Conservation (phyloP, 2,888 invertebrate genomes). For the Therioaphis trifolii region DNA sequence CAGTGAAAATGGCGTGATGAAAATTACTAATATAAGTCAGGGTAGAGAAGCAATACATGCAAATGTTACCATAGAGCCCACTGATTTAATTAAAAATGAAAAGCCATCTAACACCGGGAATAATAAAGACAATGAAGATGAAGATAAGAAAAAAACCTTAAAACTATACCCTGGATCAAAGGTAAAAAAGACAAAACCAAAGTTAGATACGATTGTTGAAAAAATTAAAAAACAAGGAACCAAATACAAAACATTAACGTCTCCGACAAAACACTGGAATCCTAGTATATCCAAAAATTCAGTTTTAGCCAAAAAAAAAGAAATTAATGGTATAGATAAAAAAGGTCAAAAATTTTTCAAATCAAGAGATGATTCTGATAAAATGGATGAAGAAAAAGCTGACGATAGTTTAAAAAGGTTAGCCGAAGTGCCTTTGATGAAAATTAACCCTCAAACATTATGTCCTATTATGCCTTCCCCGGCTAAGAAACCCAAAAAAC, state of each 20-base stretch:
- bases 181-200: constrained; percentile 47
- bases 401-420: constrained; percentile 47
- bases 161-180: constrained; percentile 52
- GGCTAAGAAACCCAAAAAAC: constrained; percentile 55
- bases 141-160: constrained; percentile 39
- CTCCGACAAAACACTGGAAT: constrained; percentile 75
- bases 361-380: constrained; percentile 40
- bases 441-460: constrained; percentile 74
- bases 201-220: constrained; percentile 56
- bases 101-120: constrained; percentile 3
- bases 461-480: constrained; percentile 69
- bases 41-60: constrained; percentile 47
- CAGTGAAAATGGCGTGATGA: constrained; percentile 76
- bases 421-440: constrained; percentile 67
- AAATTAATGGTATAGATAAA: constrained; percentile 46
- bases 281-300: constrained; percentile 71
- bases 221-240: constrained; percentile 56
- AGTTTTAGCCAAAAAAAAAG: constrained; percentile 67
- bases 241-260: constrained; percentile 73
- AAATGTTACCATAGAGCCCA: constrained; percentile 53
- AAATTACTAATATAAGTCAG: constrained; percentile 70
- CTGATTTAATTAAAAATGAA: constrained; percentile 22
- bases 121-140: neutral
- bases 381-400: constrained; percentile 53
- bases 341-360: constrained; percentile 57